Evolutionary conservation across 2,113 vertebrate genomes (phyloP), one percentile per base, ranked within the genome.

Genomic region (Pterocles gutturalis): DNA sequence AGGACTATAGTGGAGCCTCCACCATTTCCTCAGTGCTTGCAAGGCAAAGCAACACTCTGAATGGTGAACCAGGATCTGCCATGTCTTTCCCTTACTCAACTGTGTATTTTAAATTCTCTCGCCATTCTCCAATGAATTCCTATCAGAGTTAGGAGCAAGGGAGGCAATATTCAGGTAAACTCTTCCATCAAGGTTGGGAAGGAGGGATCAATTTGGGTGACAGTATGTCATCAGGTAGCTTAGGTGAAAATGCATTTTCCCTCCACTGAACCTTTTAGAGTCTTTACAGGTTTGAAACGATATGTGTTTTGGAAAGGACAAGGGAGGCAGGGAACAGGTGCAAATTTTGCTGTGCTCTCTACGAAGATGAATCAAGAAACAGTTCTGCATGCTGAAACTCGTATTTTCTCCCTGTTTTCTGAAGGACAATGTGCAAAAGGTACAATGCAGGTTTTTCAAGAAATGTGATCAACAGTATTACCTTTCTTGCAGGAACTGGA

Each of bases 301-400:
- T 46, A 38, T 0, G 2, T n/a, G 10, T 38, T 83, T 78, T 76
- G 33, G 38, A 64, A 83, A 80, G 31, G 31, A 92, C 5, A 20
- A 91, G 51, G 7, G 21, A 88, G 58, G 13, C 14, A 69, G 22
- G 12, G 11, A 85, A 41, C 15, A 70, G 48, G 10, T 87, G 45
- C 13, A 92, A 60, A 57, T 65, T 60, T 85, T 80, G 3, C 41
- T 53, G 17, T 8, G 66, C 7, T 58, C 4, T 91, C 28, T 80
- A 48, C 41, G 38, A 41, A 85, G 15, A 83, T 66, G 51, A 87
- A 38, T 57, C 45, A 69, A 19, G n/a, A 71, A 73, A 75, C 24
- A 33, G 10, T 83, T 85, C 36, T 65, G 10, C n/a, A 15, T 49
- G 19, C 76, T 0, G 0, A 82, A 83, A 9, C 62, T 87, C 0